Percentiles rank a stretch among this genome's conserved stretches.
phyloP scores from a whole-genome alignment of 2,888 invertebrate species.

The Selenia dentaria region DNA sequence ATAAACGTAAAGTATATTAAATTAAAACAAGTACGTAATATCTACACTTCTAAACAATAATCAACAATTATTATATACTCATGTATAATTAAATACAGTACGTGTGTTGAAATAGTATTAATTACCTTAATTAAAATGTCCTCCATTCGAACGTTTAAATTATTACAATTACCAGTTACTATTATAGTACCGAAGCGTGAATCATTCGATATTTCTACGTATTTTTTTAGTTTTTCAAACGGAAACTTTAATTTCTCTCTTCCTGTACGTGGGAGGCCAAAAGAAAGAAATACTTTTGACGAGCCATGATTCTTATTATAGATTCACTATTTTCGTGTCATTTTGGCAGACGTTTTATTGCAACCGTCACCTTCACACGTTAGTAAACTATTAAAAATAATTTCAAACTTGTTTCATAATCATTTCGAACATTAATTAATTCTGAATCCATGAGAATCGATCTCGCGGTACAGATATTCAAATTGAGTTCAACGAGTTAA shows the following conservation, averaged over 20 bases:
- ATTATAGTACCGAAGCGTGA: conserved; percentile 11
- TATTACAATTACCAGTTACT: conserved; percentile 36
- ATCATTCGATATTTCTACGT: conserved; percentile 32
- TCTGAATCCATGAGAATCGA: conserved; percentile 32
- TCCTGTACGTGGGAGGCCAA: conserved; percentile 44
- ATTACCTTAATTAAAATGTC: conserved; percentile 46
- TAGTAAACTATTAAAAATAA: neutral
- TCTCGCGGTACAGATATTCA: conserved; percentile 25
- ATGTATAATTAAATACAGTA: too few relatives aligned
- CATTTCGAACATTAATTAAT: conserved; percentile 28
- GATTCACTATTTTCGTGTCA: conserved; percentile 17
- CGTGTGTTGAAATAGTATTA: too few relatives aligned
- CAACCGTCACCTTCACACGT: conserved; percentile 29
- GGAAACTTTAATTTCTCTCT: conserved; percentile 54
- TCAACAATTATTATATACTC: too few relatives aligned
- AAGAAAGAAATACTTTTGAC: conserved; percentile 29
- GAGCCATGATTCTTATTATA: conserved; percentile 25
- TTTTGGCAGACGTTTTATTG: conserved; percentile 18
- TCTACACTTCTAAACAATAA: too few relatives aligned
- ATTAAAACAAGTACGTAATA: too few relatives aligned
- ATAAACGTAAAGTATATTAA: too few relatives aligned
- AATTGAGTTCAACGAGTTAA: conserved; percentile 19
- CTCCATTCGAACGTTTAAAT: conserved; percentile 42
- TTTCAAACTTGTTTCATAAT: conserved; percentile 18
- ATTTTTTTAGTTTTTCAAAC: conserved; percentile 47